Base-by-base conservation (phyloP, 2,888 invertebrate species). In the Temnothorax unifasciatus region DNA sequence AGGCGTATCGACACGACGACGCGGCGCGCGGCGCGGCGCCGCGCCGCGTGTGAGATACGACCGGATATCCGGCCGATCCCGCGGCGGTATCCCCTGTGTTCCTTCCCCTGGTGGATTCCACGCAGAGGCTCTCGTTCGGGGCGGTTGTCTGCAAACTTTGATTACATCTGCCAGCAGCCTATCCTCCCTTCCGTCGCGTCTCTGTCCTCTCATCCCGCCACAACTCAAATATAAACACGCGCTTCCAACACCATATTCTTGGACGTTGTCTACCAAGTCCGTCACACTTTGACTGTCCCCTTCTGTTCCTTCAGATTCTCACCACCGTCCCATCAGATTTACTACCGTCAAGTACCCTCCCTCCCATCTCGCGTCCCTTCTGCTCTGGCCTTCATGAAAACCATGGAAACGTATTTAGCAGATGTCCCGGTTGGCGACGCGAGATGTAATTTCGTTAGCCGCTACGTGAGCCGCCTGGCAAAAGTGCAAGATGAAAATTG, bases 91-190 rank as follows among this genome's bases (percentile, higher is more conserved):
- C 85, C 88, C 86, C 86, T 25, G 54, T 41, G n/a, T 66, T 68
- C 52, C 41, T 29, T 2, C 41, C 52, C 25, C 38, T 34, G 11
- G 29, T 3, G 5, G 34, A 85, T 68, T 82, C 54, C 83, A 76
- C 86, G 74, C 84, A 59, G 79, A 85, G 85, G 83, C 34, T 79
- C 59, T 71, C 59, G 44, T 82, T 86, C 83, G 88, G 91, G 91
- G 90, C 89, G 91, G 86, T 92, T 89, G 93, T 93, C 93, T 93
- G 92, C 91, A 93, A 93, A 93, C 93, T 93, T 93, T 93, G 93
- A 93, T 93, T 93, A 93, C 93, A 93, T 93, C 92, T 92, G 88
- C 88, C 89, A 77, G 86, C 86, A 88, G 88, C 85, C 79, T 79
- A 34, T 34, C 4, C 6, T 41, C 21, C 57, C n/a, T n/a, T n/a